Conservation (phyloP, 1,140 invertebrate genomes). For the Andricus grossulariae region DNA sequence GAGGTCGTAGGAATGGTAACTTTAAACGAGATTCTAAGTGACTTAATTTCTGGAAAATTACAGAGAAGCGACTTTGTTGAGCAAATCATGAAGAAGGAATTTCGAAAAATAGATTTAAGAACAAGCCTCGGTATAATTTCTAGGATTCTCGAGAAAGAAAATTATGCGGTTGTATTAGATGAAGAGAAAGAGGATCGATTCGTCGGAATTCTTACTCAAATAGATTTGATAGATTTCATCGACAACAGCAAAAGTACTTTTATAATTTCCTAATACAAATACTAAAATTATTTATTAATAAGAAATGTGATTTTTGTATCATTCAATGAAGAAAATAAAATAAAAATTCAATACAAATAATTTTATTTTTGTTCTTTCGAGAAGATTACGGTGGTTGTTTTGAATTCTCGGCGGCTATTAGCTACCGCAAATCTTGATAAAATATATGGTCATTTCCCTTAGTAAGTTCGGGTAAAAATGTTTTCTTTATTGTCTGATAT, state of each 20-base stretch:
- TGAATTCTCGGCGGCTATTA: no score
- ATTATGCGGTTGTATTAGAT: constrained; percentile 85
- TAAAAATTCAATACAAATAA: no score
- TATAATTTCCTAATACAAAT: neutral
- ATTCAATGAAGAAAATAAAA: no score
- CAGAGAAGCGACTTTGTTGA: constrained; percentile 79
- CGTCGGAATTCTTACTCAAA: constrained; percentile 81
- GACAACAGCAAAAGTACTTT: neutral
- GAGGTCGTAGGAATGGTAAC: constrained; percentile 83
- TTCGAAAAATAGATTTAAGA: constrained; percentile 81
- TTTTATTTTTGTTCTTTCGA: no score
- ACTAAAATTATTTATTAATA: no score
- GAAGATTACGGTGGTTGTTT: no score
- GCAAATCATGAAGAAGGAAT: constrained; percentile 84
- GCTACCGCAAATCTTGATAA: no score
- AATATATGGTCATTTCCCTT: no score
- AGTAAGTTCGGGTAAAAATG: no score
- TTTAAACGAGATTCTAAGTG: constrained; percentile 82
- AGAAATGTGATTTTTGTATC: no score
- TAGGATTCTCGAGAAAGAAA: constrained; percentile 87
- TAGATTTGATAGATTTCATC: constrained; percentile 82
- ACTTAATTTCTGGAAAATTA: constrained; percentile 83
- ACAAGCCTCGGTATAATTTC: constrained; percentile 85
- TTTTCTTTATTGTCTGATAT: no score
- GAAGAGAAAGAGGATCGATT: constrained; percentile 73